Percentiles rank a stretch among this genome's conserved stretches.
Evolutionary conservation across 2,113 vertebrate genomes (phyloP).

Genomic region (Oncorhynchus masou): DNA sequence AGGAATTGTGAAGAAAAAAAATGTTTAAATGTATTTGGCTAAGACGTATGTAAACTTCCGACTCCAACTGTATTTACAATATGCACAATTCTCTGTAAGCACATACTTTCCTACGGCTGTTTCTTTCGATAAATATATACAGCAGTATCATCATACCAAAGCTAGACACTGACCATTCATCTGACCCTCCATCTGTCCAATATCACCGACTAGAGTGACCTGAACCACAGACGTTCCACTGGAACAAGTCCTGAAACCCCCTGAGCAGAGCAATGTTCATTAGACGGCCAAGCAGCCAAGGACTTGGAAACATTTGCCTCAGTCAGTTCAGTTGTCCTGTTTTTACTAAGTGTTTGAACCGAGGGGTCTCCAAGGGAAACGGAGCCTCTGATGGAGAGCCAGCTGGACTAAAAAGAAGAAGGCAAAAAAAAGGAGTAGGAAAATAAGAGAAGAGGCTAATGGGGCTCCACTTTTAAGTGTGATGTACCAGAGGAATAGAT

Average conservation of each 20-base stretch:
- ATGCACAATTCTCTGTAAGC: not conserved
- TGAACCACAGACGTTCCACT: not conserved
- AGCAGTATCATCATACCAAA: no score
- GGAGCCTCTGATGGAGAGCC: constrained; percentile 62
- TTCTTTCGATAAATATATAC: not conserved
- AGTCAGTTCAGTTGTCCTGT: constrained; percentile 27
- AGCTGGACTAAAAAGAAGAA: constrained; percentile 46
- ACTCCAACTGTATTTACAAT: not conserved
- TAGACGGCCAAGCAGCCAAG: constrained; percentile 62
- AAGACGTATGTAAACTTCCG: no score
- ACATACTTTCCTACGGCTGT: not conserved
- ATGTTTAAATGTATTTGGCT: no score
- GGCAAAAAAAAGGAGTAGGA: not conserved
- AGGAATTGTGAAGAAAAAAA: no score
- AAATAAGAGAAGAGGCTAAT: constrained; percentile 35
- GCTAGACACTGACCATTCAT: not conserved
- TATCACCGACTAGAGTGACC: not conserved
- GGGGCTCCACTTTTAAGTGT: constrained; percentile 68
- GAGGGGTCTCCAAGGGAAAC: constrained; percentile 46
- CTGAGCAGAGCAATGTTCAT: constrained; percentile 68
- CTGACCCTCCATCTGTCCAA: not conserved
- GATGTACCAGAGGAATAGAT: constrained; percentile 64
- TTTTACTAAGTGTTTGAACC: constrained; percentile 60
- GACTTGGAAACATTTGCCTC: constrained; percentile 58
- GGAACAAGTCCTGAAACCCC: constrained; percentile 40